These are phyloP conservation scores for Sphaerodactylus townsendi DNA, from an alignment of 2,113 vertebrate species.

Conservation along the genomic window DNA sequence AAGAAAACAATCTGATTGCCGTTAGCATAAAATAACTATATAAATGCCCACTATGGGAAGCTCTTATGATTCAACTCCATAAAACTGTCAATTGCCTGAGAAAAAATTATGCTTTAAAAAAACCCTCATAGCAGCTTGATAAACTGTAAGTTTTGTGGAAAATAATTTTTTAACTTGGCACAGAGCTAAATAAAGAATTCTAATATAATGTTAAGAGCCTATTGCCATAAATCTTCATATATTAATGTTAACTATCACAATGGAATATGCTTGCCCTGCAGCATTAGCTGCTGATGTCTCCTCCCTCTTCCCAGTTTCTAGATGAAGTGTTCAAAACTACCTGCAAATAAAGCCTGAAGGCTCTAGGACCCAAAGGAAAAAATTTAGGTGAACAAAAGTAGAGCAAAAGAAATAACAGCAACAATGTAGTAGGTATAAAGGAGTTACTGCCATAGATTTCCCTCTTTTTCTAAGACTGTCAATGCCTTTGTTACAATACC, in stretches of 20 bases:
- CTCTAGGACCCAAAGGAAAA: slow-evolving; percentile 32
- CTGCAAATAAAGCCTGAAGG: slow-evolving; percentile 49
- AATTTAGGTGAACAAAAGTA: slow-evolving; percentile 21
- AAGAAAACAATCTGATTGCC: neutral
- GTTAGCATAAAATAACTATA: slow-evolving; percentile 43
- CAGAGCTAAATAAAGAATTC: slow-evolving; percentile 38
- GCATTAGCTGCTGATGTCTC: slow-evolving; percentile 35
- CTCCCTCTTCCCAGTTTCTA: slow-evolving; percentile 40
- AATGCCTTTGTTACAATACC: slow-evolving; percentile 31
- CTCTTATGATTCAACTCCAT: slow-evolving; percentile 43
- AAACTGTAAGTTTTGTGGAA: slow-evolving; percentile 40
- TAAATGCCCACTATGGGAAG: slow-evolving; percentile 20
- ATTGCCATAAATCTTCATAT: slow-evolving; percentile 22
- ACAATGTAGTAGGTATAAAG: slow-evolving; percentile 38
- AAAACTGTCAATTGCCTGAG: slow-evolving; percentile 34
- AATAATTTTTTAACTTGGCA: slow-evolving; percentile 1
- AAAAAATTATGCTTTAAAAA: slow-evolving; percentile 33
- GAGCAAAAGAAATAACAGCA: slow-evolving; percentile 37
- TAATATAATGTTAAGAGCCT: slow-evolving; percentile 35
- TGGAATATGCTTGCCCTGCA: slow-evolving; percentile 56
- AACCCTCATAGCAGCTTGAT: slow-evolving; percentile 1
- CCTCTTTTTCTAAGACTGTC: slow-evolving; percentile 13
- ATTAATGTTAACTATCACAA: slow-evolving; percentile 40
- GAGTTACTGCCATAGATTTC: slow-evolving; percentile 37
- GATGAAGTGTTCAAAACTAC: slow-evolving; percentile 35